Evolutionary conservation across 1,140 invertebrate species (phyloP).

Genomic region (Heterodera carotae): DNA sequence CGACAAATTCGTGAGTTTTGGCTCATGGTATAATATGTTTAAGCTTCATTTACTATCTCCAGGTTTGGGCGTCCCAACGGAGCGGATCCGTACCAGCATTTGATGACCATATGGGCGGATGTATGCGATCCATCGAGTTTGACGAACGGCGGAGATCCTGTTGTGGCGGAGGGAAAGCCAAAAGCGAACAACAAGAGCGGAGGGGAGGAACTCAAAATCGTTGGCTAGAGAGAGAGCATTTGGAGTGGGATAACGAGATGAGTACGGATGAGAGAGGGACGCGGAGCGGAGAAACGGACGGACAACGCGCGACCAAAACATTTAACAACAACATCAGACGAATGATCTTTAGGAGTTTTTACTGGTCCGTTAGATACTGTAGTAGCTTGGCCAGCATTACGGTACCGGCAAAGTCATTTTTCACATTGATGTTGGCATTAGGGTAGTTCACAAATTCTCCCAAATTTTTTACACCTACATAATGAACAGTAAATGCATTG

Average conservation of each 20-base stretch:
- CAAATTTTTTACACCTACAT: no score
- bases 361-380: background rate
- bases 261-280: background rate
- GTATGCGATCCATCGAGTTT: background rate
- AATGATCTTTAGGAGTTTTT: background rate
- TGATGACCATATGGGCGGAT: constrained; percentile 16
- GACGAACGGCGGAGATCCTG: background rate
- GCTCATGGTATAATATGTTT: no score
- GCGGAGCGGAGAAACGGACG: no score
- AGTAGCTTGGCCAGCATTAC: background rate
- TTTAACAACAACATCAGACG: no score
- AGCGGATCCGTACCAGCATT: background rate
- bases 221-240: background rate
- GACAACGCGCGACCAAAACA: no score
- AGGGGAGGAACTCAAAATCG: background rate
- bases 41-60: no score
- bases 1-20: constrained; percentile 36
- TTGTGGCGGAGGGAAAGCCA: background rate
- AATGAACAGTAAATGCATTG: no score
- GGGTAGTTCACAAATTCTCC: no score
- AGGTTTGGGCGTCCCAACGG: constrained; percentile 7
- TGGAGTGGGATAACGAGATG: no score
- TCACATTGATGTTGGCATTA: no score
- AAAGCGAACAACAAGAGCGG: background rate
- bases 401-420: background rate